Conservation (phyloP, 2,888 invertebrate species). For the Zele albiditarsus region DNA sequence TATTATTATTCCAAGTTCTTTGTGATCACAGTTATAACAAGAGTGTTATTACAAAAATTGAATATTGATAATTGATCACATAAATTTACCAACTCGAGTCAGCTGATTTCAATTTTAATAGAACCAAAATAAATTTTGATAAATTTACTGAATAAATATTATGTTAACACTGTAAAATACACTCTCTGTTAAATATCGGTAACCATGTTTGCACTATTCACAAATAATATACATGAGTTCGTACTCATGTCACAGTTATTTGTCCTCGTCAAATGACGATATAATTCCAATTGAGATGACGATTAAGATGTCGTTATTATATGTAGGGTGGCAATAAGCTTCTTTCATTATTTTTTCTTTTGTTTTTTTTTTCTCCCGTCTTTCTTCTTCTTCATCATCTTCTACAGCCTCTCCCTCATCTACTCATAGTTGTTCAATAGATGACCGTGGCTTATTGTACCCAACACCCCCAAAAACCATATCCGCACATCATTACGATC, state of each 20-base stretch:
- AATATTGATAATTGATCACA: too few relatives aligned
- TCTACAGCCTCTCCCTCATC: neutral
- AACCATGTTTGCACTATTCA: too few relatives aligned
- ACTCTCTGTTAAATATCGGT: too few relatives aligned
- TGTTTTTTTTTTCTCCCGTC: neutral
- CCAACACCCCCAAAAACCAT: conserved; percentile 13
- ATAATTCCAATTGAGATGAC: conserved; percentile 52
- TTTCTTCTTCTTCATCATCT: neutral
- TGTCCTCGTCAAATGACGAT: conserved; percentile 49
- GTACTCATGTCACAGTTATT: conserved; percentile 41
- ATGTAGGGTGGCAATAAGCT: neutral
- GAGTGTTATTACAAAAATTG: too few relatives aligned
- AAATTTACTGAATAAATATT: too few relatives aligned
- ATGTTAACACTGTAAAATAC: too few relatives aligned
- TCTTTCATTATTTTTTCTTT: neutral
- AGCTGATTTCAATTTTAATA: too few relatives aligned
- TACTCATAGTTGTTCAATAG: neutral
- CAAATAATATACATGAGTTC: too few relatives aligned
- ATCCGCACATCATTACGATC: conserved; percentile 19
- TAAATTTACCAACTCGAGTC: too few relatives aligned
- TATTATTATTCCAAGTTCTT: too few relatives aligned
- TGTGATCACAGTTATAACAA: too few relatives aligned
- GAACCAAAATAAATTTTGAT: too few relatives aligned
- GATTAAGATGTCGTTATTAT: conserved; percentile 32
- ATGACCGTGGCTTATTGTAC: conserved; percentile 13